Conservation (phyloP, 2,888 invertebrate species). For the Vesta saturnalis region DNA sequence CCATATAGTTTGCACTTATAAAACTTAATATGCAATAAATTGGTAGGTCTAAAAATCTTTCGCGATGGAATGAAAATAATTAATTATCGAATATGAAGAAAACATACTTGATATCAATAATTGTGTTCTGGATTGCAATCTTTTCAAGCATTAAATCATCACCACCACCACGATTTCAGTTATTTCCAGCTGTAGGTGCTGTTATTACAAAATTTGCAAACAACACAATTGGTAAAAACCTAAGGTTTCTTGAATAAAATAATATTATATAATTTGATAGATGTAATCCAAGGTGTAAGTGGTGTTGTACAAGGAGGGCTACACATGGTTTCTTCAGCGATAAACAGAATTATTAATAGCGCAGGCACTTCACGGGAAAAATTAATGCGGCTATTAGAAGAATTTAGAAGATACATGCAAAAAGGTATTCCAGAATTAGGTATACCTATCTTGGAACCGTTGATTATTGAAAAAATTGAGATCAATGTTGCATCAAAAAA, state of each 20-base stretch:
- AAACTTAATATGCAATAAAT: too few species aligned
- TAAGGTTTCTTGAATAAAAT: not conserved
- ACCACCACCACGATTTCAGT: not conserved
- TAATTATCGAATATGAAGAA: not conserved
- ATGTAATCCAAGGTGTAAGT: constrained; percentile 44
- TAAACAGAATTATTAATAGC: constrained; percentile 56
- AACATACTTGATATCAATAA: not conserved
- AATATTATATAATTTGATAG: constrained; percentile 20
- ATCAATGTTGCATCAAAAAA: constrained; percentile 57
- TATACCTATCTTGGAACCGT: constrained; percentile 60
- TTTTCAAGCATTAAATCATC: not conserved
- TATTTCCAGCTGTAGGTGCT: not conserved
- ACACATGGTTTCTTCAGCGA: constrained; percentile 54
- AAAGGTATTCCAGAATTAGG: constrained; percentile 60
- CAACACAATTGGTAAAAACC: constrained; percentile 7
- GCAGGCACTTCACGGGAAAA: constrained; percentile 58
- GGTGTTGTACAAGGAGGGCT: constrained; percentile 57
- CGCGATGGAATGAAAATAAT: too few species aligned
- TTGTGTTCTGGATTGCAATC: not conserved
- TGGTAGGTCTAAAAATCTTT: too few species aligned
- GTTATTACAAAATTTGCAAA: constrained; percentile 2
- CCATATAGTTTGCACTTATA: too few species aligned
- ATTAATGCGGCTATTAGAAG: constrained; percentile 56
- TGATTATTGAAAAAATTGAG: constrained; percentile 59
- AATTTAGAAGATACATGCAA: constrained; percentile 57